A percentile compares a stretch with the other conserved stretches of the same genome.
phyloP scores from a whole-genome alignment of 1,140 invertebrate genomes.

The Homarus americanus region DNA sequence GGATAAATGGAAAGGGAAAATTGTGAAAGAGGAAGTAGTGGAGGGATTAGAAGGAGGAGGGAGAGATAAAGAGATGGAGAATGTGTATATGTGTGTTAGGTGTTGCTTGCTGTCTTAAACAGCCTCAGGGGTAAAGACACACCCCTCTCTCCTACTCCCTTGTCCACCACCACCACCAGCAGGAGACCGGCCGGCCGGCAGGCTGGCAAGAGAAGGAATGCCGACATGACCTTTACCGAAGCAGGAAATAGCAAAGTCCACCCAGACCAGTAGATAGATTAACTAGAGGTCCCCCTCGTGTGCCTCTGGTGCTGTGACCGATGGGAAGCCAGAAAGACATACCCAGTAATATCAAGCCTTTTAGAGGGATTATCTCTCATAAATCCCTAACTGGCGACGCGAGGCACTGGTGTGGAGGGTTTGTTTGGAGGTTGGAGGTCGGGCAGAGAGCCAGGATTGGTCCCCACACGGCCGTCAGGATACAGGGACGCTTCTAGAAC shows the following conservation, averaged over 20 bases:
- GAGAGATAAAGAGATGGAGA: neutral
- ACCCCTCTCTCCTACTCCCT: neutral
- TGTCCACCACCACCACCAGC: neutral
- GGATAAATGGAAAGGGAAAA: too few relatives aligned
- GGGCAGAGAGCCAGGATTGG: neutral
- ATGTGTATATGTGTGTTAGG: neutral
- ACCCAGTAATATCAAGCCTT: neutral
- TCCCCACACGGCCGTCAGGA: neutral
- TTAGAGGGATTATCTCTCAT: neutral
- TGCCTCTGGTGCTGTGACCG: too few relatives aligned
- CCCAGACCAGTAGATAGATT: neutral
- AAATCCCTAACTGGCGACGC: neutral
- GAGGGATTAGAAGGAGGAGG: too few relatives aligned
- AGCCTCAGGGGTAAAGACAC: neutral
- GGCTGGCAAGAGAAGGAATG: neutral
- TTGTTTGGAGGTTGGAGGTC: neutral
- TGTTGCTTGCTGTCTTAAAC: neutral
- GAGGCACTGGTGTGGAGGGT: neutral
- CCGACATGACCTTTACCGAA: neutral
- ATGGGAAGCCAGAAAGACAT: neutral
- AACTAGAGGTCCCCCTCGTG: neutral
- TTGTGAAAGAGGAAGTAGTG: too few relatives aligned
- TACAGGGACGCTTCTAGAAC: neutral
- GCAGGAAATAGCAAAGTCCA: conserved; percentile 9
- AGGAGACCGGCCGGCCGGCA: neutral